Base-by-base conservation (phyloP, 2,797 vertebrate species). In the Clarias platycephalus region DNA sequence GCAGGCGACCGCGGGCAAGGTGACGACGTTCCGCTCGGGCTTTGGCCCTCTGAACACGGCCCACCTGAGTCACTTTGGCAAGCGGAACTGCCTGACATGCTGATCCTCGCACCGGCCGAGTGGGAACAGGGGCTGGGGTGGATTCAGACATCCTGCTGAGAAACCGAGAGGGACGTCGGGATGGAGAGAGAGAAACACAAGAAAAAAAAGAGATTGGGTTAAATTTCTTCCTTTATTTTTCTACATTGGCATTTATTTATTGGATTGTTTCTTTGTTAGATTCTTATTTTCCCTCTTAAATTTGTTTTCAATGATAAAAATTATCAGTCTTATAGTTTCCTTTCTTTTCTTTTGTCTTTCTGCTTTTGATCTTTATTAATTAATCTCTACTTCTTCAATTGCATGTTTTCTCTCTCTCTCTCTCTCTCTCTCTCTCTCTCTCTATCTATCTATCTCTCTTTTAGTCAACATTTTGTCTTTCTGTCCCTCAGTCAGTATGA, bases 41-140 rank as follows among this genome's bases (percentile, higher is more conserved):
- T 91, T 96, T 95, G 92, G 96, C 94, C 77, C 96, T 95, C 94
- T 99, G 98, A 90, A 96, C 94, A 89, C 97, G 93, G 86, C 95
- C 94, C 57, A 90, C 94, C 92, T 97, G 97, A 88, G 96, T 96
- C 4, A 96, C 95, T 94, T 98, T 98, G 92, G 95, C 96, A 94
- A 98, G 89, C 84, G 96, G 90, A 3, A 94, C 94, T 0, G 95
- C 95, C 92, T 97, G 95, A 75, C 92, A 92, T 0, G 95, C 92
- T 87, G 93, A 55, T 93, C 94, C 93, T 64, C 94, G 93, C 88
- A 91, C 91, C 87, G 94, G 92, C 81, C 95, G 95, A 79, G 94
- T 83, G 90, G 92, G 90, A 86, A 93, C 89, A 24, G 90, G 92
- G 57, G 89, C 90, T 26, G 92, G 92, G 37, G 93, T 94, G 1